Evolutionary conservation across 1,140 invertebrate genomes (phyloP).

Genomic region (Zaprionus gabonicus): DNA sequence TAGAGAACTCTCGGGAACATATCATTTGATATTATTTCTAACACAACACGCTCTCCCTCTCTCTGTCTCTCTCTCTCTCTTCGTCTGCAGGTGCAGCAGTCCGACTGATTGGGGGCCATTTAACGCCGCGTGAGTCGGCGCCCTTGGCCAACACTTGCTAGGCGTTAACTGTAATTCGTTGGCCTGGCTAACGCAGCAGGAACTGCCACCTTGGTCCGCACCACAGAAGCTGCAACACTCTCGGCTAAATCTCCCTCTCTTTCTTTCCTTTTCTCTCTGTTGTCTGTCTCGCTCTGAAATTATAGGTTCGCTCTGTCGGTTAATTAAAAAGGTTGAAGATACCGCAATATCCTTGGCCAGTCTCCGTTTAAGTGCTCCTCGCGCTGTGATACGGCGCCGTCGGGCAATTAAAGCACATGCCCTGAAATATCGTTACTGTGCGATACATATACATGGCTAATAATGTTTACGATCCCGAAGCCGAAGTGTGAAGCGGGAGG

Average conservation of each 20-base stretch:
- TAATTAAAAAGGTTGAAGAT: constrained; percentile 71
- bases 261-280: background rate
- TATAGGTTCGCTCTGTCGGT: constrained; percentile 72
- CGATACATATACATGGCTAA: constrained; percentile 19
- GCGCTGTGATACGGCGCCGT: constrained; percentile 65
- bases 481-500: background rate
- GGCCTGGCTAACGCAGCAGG: constrained; percentile 70
- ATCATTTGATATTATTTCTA: constrained; percentile 80
- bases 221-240: constrained; percentile 41
- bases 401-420: constrained; percentile 66
- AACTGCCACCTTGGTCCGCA: constrained; percentile 62
- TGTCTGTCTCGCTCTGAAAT: constrained; percentile 46
- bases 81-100: constrained; percentile 65
- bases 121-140: constrained; percentile 77
- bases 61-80: background rate
- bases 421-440: constrained; percentile 37
- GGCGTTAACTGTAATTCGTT: constrained; percentile 74
- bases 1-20: constrained; percentile 68
- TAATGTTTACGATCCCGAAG: constrained; percentile 27
- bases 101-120: constrained; percentile 68
- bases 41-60: constrained; percentile 24
- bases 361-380: constrained; percentile 26
- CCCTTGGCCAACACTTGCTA: constrained; percentile 66
- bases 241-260: constrained; percentile 51
- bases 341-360: constrained; percentile 27